Conservation (phyloP, 2,888 invertebrate species). For the Netelia inedita region DNA sequence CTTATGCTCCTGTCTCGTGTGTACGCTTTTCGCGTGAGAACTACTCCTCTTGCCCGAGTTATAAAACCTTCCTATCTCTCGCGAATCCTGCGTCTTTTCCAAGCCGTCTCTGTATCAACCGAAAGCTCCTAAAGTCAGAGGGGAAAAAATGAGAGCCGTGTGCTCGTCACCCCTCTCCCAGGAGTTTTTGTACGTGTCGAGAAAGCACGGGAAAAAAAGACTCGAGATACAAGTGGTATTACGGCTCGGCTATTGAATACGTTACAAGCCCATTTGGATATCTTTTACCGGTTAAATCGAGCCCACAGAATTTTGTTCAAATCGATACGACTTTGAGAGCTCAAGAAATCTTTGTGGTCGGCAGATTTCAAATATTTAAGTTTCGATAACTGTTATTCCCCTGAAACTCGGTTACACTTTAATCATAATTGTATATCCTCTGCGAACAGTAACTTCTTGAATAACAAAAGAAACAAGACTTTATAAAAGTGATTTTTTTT, state of each 20-base stretch:
- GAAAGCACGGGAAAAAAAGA: neutral
- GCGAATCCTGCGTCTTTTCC: conserved; percentile 37
- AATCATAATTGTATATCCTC: too few species aligned
- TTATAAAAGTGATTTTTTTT: too few species aligned
- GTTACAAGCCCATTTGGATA: neutral
- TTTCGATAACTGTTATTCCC: too few species aligned
- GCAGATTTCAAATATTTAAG: too few species aligned
- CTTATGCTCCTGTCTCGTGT: conserved; percentile 9
- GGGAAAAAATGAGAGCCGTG: neutral
- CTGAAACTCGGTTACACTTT: too few species aligned
- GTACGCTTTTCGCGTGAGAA: conserved; percentile 57
- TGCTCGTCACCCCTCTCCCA: conserved; percentile 4
- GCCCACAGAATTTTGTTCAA: too few species aligned
- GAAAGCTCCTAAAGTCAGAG: conserved; percentile 19
- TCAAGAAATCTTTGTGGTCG: too few species aligned
- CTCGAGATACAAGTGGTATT: neutral
- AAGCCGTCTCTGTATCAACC: conserved; percentile 11
- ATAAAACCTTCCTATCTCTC: conserved; percentile 9
- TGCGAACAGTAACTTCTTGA: too few species aligned
- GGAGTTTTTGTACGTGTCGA: neutral
- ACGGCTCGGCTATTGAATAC: conserved; percentile 7
- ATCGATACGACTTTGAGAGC: too few species aligned
- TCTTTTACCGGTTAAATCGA: too few species aligned
- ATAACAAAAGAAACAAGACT: too few species aligned
- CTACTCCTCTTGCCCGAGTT: conserved; percentile 33